Evolutionary conservation across 2,797 vertebrate species (phyloP).

Genomic region (Erithacus rubecula): DNA sequence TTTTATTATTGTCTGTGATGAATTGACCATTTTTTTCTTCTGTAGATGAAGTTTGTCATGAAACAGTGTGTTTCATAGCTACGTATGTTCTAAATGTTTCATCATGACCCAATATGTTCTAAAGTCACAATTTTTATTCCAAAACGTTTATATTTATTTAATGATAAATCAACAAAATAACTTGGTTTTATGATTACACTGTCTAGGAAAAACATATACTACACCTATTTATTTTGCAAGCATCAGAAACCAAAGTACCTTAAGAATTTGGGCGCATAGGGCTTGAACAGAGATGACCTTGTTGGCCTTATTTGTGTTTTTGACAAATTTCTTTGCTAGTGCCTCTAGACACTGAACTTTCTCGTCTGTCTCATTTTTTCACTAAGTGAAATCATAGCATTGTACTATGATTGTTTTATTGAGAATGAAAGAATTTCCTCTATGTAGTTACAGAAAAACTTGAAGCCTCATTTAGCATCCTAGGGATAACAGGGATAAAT

Average conservation of each 20-base stretch:
- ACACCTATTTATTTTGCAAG: neutral
- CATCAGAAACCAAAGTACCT: neutral
- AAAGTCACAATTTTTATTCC: neutral
- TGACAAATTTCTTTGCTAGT: neutral
- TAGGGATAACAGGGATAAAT: neutral
- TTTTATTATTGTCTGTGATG: neutral
- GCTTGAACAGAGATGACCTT: neutral
- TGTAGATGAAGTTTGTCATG: neutral
- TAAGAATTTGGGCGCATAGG: neutral
- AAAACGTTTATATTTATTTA: neutral
- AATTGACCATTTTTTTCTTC: neutral
- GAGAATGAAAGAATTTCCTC: neutral
- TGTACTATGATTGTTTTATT: neutral
- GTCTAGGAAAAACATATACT: neutral
- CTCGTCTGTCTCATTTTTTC: neutral
- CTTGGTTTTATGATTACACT: neutral
- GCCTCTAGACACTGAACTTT: neutral
- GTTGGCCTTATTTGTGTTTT: neutral
- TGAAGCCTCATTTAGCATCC: neutral
- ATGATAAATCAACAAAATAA: neutral
- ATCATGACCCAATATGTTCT: neutral
- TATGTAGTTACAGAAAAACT: neutral
- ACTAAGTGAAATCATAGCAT: neutral
- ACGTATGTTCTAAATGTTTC: neutral
- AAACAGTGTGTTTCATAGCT: neutral